Evolutionary conservation across 2,888 invertebrate species (phyloP), one percentile per base, ranked within the genome.

Genomic region (Sicus ferrugineus): DNA sequence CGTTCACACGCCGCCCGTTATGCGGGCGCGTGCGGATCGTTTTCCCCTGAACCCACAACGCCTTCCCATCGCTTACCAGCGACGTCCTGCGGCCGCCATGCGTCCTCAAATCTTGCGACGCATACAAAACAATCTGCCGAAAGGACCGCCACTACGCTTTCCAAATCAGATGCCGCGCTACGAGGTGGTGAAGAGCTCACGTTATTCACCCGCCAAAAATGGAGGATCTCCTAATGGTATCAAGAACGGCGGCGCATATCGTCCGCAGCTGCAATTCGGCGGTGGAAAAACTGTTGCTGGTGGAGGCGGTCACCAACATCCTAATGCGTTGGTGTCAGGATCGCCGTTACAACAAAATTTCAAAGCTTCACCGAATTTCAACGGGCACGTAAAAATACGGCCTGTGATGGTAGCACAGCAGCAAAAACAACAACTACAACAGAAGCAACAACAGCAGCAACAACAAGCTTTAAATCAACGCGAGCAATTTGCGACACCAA

Each of bases 301-400:
- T 72, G 65, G 9, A n/a, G 61, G 34, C 4, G 66, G 54, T 3
- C 64, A 54, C 0, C 69, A 54, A 1, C 69, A 73, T 26, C 75
- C 75, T 5, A 77, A 76, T 14, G 72, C 75, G 3, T 68, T 75
- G 19, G 28, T 63, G 0, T 72, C 73, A 69, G 65, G 63, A n/a
- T 9, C 23, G 16, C 46, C 3, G 6, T 19, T n/a, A 46, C n/a
- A 75, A 4, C 78, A 75, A 19, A 80, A 77, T 65, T 82, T 84
- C 9, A 83, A 84, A 68, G 79, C 83, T 0, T 84, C 84, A 0
- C 83, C 80, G 0, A 70, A 75, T 3, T 83, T 78, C 48, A 82
- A 79, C 72, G 83, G 81, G 2, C 78, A 81, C 28, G 75, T 79
- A 0, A 77, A 79, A n/a, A 70, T 79, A n/a, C 77, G 78, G 64